A percentile compares a stretch with the other conserved stretches of the same genome.
These are phyloP conservation scores for Parambassis ranga DNA, from an alignment of 2,797 vertebrate genomes.

Conservation along the genomic window DNA sequence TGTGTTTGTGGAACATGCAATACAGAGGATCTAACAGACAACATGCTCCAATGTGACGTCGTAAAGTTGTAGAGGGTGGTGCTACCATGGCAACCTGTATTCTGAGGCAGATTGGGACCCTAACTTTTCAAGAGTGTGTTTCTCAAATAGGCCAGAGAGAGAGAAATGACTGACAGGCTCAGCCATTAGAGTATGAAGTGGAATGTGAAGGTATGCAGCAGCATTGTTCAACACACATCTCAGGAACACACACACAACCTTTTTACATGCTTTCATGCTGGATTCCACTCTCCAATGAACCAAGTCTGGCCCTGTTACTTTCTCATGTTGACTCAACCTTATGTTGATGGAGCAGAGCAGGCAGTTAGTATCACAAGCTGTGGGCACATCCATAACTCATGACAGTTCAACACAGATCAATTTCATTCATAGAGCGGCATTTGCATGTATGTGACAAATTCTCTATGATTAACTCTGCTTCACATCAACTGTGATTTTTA, in stretches of 20 bases:
- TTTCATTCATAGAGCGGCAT: neutral
- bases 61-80: slow-evolving; percentile 19
- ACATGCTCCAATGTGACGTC: neutral
- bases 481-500: neutral
- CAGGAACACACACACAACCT: slow-evolving; percentile 53
- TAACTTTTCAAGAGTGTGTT: slow-evolving; percentile 11
- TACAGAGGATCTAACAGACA: neutral
- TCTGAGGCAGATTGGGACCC: slow-evolving; percentile 44
- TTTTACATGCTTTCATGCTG: slow-evolving; percentile 46
- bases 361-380: too few relatives aligned
- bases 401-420: neutral
- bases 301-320: slow-evolving; percentile 4
- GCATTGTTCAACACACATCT: slow-evolving; percentile 69
- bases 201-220: slow-evolving; percentile 61
- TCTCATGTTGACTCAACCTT: slow-evolving; percentile 6
- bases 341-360: neutral
- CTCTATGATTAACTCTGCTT: too few relatives aligned
- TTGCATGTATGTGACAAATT: too few relatives aligned
- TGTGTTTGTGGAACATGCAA: slow-evolving; percentile 30
- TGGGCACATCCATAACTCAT: neutral
- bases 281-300: slow-evolving; percentile 16
- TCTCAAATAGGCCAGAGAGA: slow-evolving; percentile 33
- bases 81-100: slow-evolving; percentile 46
- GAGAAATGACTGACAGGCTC: slow-evolving; percentile 61
- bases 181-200: slow-evolving; percentile 62